Conservation (phyloP, 2,888 invertebrate genomes). For the Tinea pellionella region DNA sequence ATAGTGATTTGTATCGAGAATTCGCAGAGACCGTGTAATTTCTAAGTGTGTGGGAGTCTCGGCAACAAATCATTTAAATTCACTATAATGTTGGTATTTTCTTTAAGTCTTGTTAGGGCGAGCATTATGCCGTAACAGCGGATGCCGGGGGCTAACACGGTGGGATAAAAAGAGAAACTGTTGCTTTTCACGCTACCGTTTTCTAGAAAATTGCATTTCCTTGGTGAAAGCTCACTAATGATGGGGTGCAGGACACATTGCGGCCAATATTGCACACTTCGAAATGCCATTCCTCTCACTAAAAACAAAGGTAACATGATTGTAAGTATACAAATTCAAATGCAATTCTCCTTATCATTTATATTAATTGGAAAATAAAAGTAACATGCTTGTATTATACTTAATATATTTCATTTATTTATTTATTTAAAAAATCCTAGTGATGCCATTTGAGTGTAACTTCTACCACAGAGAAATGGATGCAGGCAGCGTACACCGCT, state of each 20-base stretch:
- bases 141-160: constrained; percentile 38
- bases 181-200: constrained; percentile 59
- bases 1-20: not conserved
- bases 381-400: too few relatives aligned
- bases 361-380: too few relatives aligned
- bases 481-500: too few relatives aligned
- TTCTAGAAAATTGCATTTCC: constrained; percentile 68
- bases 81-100: constrained; percentile 39
- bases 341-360: too few relatives aligned
- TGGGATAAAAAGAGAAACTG: constrained; percentile 58
- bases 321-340: too few relatives aligned
- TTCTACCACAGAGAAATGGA: too few relatives aligned
- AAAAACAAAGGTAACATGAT: constrained; percentile 9
- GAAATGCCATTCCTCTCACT: not conserved
- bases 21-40: not conserved
- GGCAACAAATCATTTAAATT: constrained; percentile 33
- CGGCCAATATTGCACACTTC: constrained; percentile 36
- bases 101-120: constrained; percentile 35
- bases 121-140: constrained; percentile 49
- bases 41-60: constrained; percentile 23
- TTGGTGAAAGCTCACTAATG: constrained; percentile 60
- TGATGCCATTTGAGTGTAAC: too few relatives aligned
- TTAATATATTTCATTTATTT: too few relatives aligned
- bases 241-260: constrained; percentile 50
- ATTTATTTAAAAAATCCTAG: too few relatives aligned